Evolutionary conservation across 2,113 vertebrate genomes (phyloP).

Genomic region (Coregonus clupeaformis): DNA sequence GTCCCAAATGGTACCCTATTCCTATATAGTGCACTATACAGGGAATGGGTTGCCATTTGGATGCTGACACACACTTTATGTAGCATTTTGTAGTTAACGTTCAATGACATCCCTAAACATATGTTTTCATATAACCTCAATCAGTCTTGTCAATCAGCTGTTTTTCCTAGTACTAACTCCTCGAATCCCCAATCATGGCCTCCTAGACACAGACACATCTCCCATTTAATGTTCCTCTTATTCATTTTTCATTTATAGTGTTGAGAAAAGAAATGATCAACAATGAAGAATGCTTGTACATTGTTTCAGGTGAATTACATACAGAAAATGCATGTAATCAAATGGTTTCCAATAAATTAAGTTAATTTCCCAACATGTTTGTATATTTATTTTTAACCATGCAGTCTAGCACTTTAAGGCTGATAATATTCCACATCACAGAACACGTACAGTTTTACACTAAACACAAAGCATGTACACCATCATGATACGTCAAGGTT

Average conservation of each 20-base stretch:
- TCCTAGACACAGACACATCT: not conserved
- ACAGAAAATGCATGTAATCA: conserved; percentile 66
- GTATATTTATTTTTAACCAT: conserved; percentile 78
- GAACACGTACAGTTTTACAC: conserved; percentile 70
- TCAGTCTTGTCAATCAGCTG: not conserved
- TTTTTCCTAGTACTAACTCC: no score
- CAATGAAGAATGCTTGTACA: no score
- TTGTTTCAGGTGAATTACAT: not conserved
- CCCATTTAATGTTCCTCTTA: not conserved
- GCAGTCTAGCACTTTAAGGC: conserved; percentile 73
- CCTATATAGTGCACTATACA: conserved; percentile 1
- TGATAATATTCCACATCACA: conserved; percentile 84
- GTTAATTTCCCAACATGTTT: conserved; percentile 87
- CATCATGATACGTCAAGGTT: conserved; percentile 85
- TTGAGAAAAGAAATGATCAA: not conserved
- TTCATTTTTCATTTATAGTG: not conserved
- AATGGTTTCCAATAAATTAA: conserved; percentile 81
- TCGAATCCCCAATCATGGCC: no score
- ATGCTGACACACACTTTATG: not conserved
- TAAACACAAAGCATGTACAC: conserved; percentile 84
- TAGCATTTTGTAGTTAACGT: not conserved
- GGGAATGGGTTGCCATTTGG: no score
- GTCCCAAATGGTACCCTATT: not conserved
- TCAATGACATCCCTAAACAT: not conserved
- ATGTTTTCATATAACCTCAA: not conserved